These are phyloP conservation scores for Napeogenes inachia DNA, from an alignment of 2,888 invertebrate species.

Conservation along the genomic window DNA sequence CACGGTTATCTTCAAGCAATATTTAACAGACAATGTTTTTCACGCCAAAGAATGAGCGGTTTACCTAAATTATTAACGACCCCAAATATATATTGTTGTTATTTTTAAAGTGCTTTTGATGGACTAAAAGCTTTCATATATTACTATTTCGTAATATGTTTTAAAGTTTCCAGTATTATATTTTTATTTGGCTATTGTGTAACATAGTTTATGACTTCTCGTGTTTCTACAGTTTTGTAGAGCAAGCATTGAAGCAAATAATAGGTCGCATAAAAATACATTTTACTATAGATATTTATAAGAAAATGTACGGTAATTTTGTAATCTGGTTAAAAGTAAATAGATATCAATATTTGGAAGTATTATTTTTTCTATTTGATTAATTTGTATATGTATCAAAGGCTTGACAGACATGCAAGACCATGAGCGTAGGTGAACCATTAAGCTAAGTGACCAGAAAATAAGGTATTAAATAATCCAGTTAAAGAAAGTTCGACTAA, in stretches of 20 bases:
- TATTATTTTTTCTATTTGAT: too few species aligned
- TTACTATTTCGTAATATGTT: slow-evolving; percentile 50
- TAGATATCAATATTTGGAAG: not conserved
- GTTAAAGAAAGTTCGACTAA: slow-evolving; percentile 11
- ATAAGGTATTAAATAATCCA: too few species aligned
- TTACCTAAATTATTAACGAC: slow-evolving; percentile 30
- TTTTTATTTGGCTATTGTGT: slow-evolving; percentile 48
- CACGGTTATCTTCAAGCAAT: slow-evolving; percentile 2
- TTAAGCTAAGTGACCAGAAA: too few species aligned
- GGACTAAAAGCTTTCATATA: slow-evolving; percentile 57
- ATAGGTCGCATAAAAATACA: slow-evolving; percentile 67
- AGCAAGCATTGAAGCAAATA: slow-evolving; percentile 50
- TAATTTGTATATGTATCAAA: too few species aligned
- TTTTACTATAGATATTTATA: slow-evolving; percentile 61
- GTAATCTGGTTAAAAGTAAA: not conserved
- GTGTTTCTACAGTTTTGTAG: slow-evolving; percentile 50
- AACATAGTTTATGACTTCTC: slow-evolving; percentile 59
- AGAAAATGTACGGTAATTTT: slow-evolving; percentile 47
- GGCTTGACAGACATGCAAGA: too few species aligned
- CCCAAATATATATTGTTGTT: slow-evolving; percentile 37
- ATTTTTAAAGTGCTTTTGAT: slow-evolving; percentile 42
- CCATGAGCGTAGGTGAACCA: too few species aligned
- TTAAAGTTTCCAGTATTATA: slow-evolving; percentile 35
- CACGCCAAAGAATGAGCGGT: slow-evolving; percentile 30
- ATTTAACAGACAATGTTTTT: slow-evolving; percentile 25